Conservation (phyloP, 2,797 vertebrate species). For the Geotrypetes seraphini region DNA sequence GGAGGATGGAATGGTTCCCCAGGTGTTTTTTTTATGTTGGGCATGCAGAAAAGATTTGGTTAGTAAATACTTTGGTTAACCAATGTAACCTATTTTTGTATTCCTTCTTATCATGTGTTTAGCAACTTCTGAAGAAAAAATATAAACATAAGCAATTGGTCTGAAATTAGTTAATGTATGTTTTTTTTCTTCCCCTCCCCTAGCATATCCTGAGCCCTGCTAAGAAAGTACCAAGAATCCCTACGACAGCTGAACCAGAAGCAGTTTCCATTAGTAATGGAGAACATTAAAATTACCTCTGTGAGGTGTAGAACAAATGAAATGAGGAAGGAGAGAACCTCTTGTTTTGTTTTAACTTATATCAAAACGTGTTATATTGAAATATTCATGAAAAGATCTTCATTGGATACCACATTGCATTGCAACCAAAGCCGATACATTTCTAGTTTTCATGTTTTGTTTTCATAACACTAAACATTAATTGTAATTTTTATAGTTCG, state of each 20-base stretch:
- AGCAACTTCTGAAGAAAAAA: too few relatives aligned
- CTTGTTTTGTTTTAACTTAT: constrained; percentile 39
- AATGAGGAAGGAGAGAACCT: constrained; percentile 22
- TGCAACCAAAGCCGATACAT: too few relatives aligned
- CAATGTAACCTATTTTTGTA: too few relatives aligned
- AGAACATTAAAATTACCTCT: constrained; percentile 53
- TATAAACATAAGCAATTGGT: too few relatives aligned
- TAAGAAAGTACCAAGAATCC: constrained; percentile 92
- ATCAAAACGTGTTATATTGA: constrained; percentile 21
- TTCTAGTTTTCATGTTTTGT: too few relatives aligned
- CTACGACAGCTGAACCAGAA: constrained; percentile 53
- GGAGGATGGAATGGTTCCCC: too few relatives aligned
- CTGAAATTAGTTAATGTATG: too few relatives aligned
- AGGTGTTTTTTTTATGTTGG: too few relatives aligned
- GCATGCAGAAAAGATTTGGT: too few relatives aligned
- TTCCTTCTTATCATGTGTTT: too few relatives aligned
- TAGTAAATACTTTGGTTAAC: too few relatives aligned
- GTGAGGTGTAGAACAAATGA: constrained; percentile 39
- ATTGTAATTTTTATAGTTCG: constrained; percentile 28
- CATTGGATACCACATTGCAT: constrained; percentile 17
- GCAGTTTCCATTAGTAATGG: constrained; percentile 68
- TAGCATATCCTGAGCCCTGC: constrained; percentile 87
- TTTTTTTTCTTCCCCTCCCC: constrained; percentile 12
- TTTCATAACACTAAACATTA: constrained; percentile 29
- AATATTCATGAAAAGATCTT: constrained; percentile 24